Conservation (phyloP, 2,888 invertebrate genomes). For the Calephelis perditalis region DNA sequence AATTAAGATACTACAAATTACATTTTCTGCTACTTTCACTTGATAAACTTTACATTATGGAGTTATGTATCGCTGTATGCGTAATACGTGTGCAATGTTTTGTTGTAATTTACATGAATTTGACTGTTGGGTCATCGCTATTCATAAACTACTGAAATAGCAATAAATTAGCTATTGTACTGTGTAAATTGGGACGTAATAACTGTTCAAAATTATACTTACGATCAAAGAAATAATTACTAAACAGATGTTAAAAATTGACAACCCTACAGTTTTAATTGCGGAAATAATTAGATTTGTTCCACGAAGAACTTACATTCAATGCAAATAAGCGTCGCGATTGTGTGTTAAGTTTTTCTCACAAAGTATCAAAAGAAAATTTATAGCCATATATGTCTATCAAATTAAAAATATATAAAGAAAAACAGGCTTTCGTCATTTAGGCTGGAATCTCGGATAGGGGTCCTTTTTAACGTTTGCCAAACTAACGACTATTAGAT, state of each 20-base stretch:
- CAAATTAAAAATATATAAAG: background rate
- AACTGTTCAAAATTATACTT: background rate
- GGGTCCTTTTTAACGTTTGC: too few relatives aligned
- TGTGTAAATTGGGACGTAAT: slow-evolving; percentile 44
- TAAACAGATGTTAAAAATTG: background rate
- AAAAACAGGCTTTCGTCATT: too few relatives aligned
- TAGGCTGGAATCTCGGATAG: too few relatives aligned
- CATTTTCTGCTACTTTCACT: too few relatives aligned
- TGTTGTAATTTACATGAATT: slow-evolving; percentile 11
- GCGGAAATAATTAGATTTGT: slow-evolving; percentile 30
- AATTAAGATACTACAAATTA: too few relatives aligned
- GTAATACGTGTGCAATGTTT: too few relatives aligned
- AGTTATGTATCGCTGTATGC: too few relatives aligned
- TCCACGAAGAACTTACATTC: slow-evolving; percentile 30
- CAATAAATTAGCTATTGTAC: slow-evolving; percentile 35
- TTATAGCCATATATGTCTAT: slow-evolving; percentile 1
- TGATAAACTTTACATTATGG: too few relatives aligned
- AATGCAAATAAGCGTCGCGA: slow-evolving; percentile 34
- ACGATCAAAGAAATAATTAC: slow-evolving; percentile 6
- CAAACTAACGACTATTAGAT: too few relatives aligned
- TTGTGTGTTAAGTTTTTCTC: slow-evolving; percentile 25
- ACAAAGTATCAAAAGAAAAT: slow-evolving; percentile 11
- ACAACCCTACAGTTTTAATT: slow-evolving; percentile 30
- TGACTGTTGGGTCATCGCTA: slow-evolving; percentile 1
- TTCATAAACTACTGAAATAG: slow-evolving; percentile 17